These are phyloP conservation scores for Crossocerus cetratus DNA, from an alignment of 2,888 invertebrate species.

Conservation along the genomic window DNA sequence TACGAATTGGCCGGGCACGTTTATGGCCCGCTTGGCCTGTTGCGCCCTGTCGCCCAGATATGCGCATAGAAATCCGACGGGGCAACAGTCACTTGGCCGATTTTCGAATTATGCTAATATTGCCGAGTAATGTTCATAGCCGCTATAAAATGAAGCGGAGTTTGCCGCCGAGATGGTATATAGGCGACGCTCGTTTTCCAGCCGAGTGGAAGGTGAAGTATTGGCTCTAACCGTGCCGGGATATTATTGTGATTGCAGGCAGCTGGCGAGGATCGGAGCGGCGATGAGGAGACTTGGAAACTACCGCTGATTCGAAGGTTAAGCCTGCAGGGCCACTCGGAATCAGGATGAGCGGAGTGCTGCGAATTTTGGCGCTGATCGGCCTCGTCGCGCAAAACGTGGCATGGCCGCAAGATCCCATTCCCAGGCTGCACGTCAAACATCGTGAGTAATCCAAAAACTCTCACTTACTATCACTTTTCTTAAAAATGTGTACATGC, in stretches of 20 bases:
- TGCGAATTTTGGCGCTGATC: slow-evolving; percentile 77
- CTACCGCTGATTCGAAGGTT: slow-evolving; percentile 65
- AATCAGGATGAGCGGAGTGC: slow-evolving; percentile 68
- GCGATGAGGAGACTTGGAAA: slow-evolving; percentile 67
- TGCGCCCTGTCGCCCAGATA: too few species aligned
- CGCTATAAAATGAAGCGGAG: too few species aligned
- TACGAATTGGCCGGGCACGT: neutral
- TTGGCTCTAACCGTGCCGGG: neutral
- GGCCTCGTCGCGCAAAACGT: slow-evolving; percentile 80
- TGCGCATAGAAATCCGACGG: neutral
- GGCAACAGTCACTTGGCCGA: too few species aligned
- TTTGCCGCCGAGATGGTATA: too few species aligned
- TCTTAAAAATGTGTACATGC: too few species aligned
- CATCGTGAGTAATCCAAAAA: slow-evolving; percentile 79
- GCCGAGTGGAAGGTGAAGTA: neutral
- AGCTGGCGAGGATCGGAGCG: slow-evolving; percentile 53
- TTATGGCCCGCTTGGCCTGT: too few species aligned
- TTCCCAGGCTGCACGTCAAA: slow-evolving; percentile 83
- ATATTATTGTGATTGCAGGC: slow-evolving; percentile 36
- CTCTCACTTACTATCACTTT: too few species aligned
- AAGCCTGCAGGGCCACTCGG: slow-evolving; percentile 62
- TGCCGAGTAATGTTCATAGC: too few species aligned
- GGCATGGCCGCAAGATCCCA: slow-evolving; percentile 86
- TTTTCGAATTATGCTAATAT: too few species aligned
- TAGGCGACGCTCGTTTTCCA: too few species aligned